Evolutionary conservation across 1,140 invertebrate species (phyloP), one percentile per base, ranked within the genome.

Genomic region (Drosophila willistoni): DNA sequence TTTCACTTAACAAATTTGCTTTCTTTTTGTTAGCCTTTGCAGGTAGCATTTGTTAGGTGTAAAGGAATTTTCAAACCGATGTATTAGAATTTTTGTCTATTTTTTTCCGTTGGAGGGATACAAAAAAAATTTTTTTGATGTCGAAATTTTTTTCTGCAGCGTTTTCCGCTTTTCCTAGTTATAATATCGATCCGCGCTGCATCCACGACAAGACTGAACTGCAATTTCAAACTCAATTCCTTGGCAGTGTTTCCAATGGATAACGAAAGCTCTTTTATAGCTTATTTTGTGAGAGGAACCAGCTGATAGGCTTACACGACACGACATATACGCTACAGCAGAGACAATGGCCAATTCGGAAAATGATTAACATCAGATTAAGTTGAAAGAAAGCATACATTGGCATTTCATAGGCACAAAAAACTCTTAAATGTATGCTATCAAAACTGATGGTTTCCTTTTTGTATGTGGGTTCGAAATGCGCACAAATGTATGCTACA

Each of bases 151-250:
- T 59, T 79, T 64, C 29, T 55, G 57, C 68, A 74, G 66, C 57
- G 51, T 66, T 65, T 68, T 77, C 71, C 77, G 81, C 85, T 89
- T 71, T 78, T 29, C 85, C 59, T 73, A 66, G 67, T 70, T 71
- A 73, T 83, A 86, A 77, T 91, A 91, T 91, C 90, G 90, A 91
- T 91, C 82, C 90, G 80, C 73, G 77, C 90, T 91, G 90, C 90
- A 91, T 81, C 79, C 90, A 90, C 90, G 90, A 91, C 90, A 86
- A 90, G 85, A 91, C 90, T 91, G 83, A 87, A 91, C 86, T 91
- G 90, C 90, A 91, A 90, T 91, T 91, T 87, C 72, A 79, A 85
- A 90, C 90, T 86, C 79, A 84, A 81, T 81, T 91, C 74, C 82
- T 81, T 90, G 74, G 71, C 77, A 75, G 67, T 67, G 75, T 68